These are phyloP conservation scores for Bicyclus anynana DNA, from an alignment of 1,140 invertebrate genomes.

Conservation along the genomic window DNA sequence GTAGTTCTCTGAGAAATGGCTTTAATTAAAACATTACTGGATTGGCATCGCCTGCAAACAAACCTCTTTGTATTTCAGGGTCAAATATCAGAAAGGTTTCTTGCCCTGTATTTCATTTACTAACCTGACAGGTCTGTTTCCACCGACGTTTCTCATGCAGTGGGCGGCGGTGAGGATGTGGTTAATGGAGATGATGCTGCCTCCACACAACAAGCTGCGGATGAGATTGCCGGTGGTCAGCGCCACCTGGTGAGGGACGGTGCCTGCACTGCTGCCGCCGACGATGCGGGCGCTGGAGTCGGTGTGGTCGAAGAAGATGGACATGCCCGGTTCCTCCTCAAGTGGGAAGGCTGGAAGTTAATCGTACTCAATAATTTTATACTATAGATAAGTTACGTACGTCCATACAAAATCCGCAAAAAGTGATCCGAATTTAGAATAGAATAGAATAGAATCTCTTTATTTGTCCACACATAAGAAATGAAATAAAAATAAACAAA, in stretches of 20 bases:
- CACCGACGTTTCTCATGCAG: constrained; percentile 31
- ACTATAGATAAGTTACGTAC: no score
- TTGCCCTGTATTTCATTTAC: neutral
- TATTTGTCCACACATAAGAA: no score
- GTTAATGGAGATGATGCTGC: constrained; percentile 38
- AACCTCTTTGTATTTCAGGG: no score
- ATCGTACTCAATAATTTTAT: no score
- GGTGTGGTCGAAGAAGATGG: constrained; percentile 44
- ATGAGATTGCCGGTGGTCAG: constrained; percentile 32
- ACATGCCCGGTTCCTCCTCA: constrained; percentile 37
- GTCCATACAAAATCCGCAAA: no score
- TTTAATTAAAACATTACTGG: no score
- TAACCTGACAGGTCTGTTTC: neutral
- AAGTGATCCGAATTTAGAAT: no score
- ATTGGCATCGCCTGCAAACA: no score
- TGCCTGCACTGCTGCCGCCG: constrained; percentile 38
- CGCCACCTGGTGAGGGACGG: constrained; percentile 48
- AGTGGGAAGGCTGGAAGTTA: constrained; percentile 26
- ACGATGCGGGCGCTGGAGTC: constrained; percentile 38
- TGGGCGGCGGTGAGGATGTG: constrained; percentile 56
- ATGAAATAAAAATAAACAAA: no score
- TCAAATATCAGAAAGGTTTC: no score
- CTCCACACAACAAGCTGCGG: constrained; percentile 49
- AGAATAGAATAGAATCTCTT: no score
- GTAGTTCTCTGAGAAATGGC: no score